Evolutionary conservation across 2,113 vertebrate species (phyloP).

Genomic region (Neogobius melanostomus): DNA sequence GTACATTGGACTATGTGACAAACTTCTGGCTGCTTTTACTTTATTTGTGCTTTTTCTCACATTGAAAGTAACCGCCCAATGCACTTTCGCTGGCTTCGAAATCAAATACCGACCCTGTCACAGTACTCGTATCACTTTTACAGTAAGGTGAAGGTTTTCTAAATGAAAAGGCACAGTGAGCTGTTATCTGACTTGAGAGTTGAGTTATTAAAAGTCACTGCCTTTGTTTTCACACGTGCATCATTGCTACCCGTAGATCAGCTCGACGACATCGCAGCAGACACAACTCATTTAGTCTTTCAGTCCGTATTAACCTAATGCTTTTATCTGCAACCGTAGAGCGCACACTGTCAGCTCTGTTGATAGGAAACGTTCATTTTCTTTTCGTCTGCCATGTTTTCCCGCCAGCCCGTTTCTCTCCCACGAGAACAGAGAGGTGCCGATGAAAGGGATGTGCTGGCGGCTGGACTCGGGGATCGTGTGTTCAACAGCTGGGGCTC

Average conservation of each 20-base stretch:
- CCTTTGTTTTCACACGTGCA: constrained; percentile 40
- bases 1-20: too few relatives aligned
- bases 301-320: constrained; percentile 33
- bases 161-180: neutral
- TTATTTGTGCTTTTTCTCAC: neutral
- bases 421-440: constrained; percentile 17
- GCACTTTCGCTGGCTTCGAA: neutral
- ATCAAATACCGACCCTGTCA: constrained; percentile 16
- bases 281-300: constrained; percentile 38
- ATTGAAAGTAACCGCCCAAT: neutral
- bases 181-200: constrained; percentile 6
- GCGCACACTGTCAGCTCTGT: constrained; percentile 15
- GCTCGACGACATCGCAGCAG: constrained; percentile 19
- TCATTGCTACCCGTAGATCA: constrained; percentile 21
- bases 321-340: constrained; percentile 24
- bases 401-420: constrained; percentile 26
- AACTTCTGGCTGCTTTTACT: too few relatives aligned
- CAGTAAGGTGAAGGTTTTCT: neutral
- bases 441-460: constrained; percentile 55
- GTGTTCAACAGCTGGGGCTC: constrained; percentile 61
- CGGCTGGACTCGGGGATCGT: constrained; percentile 54
- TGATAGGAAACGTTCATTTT: constrained; percentile 8
- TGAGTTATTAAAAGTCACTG: constrained; percentile 29
- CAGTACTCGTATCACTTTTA: neutral
- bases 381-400: constrained; percentile 33